Evolutionary conservation across 2,888 invertebrate genomes (phyloP), one percentile per base, ranked within the genome.

Genomic region (Julus scandinavius): DNA sequence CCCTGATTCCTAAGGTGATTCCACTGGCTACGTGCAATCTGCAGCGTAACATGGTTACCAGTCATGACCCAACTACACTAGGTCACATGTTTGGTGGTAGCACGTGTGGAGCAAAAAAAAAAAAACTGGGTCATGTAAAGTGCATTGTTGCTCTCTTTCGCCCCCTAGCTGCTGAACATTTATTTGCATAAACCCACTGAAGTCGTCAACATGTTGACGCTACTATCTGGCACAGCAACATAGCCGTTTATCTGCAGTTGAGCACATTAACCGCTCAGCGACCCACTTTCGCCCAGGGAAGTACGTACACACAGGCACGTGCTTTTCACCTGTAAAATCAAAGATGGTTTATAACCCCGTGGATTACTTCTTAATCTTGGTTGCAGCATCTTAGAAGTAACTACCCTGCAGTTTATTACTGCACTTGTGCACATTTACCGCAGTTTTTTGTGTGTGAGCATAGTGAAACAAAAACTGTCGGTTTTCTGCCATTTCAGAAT

Each of bases 191-290:
- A 20, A 20, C 20, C 20, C 17, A 6, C 4, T n/a, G 63, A 63
- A 63, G 63, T 7, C n/a, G 20, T 20, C 63, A 63, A 63, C 63
- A 63, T 63, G 63, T 63, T 63, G 4, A 20, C 20, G 20, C 20
- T n/a, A n/a, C n/a, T 20, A 63, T 63, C 63, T 63, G 63, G 63
- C 58, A 58, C 17, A 17, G 58, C 58, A 17, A 5, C 58, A 13
- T 0, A 13, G 7, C 63, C 63, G 63, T 63, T 29, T 63, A 63
- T 63, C 63, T 3, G 50, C 9, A 13, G 1, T 50, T 6, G 50
- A 50, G 50, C 50, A 50, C 50, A 50, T 50, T 50, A 50, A 50
- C 50, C 50, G 63, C 58, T 58, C 58, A 63, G 63, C 63, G 63
- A 63, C 63, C 63, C 63, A 63, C 2, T 63, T 63, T n/a, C 0